phyloP scores from a whole-genome alignment of 2,888 invertebrate species.

The Vanessa cardui region DNA sequence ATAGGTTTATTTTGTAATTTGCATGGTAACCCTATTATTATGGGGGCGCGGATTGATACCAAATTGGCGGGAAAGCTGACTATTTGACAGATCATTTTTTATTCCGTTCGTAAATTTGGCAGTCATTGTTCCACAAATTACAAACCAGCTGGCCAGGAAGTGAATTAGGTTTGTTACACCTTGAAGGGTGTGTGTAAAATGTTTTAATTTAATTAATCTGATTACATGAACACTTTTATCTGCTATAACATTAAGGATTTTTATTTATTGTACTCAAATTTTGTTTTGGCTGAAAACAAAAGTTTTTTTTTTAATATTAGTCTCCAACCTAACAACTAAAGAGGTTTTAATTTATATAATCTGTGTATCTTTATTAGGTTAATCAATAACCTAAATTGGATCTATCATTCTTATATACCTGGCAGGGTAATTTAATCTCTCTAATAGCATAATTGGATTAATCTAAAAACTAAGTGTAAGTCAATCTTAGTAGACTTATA shows the following conservation, averaged over 20 bases:
- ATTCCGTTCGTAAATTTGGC: conserved; percentile 71
- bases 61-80: conserved; percentile 77
- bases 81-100: conserved; percentile 79
- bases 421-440: conserved; percentile 35
- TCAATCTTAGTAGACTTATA: conserved; percentile 2
- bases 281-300: background rate
- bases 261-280: background rate
- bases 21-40: conserved; percentile 57
- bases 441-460: conserved; percentile 37
- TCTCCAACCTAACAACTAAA: background rate
- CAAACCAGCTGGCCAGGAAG: conserved; percentile 70
- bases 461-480: conserved; percentile 15
- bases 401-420: conserved; percentile 31
- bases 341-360: conserved; percentile 13
- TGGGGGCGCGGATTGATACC: conserved; percentile 66
- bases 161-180: conserved; percentile 48
- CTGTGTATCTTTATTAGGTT: conserved; percentile 27
- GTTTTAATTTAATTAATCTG: conserved; percentile 28
- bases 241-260: background rate
- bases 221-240: conserved; percentile 2
- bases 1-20: background rate
- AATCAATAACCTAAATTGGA: conserved; percentile 37
- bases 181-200: conserved; percentile 33
- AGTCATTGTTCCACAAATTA: conserved; percentile 69
- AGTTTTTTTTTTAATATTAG: background rate